A percentile compares a stretch with the other conserved stretches of the same genome.
phyloP scores from a whole-genome alignment of 2,113 vertebrate species.

The Daphoenositta chrysoptera region DNA sequence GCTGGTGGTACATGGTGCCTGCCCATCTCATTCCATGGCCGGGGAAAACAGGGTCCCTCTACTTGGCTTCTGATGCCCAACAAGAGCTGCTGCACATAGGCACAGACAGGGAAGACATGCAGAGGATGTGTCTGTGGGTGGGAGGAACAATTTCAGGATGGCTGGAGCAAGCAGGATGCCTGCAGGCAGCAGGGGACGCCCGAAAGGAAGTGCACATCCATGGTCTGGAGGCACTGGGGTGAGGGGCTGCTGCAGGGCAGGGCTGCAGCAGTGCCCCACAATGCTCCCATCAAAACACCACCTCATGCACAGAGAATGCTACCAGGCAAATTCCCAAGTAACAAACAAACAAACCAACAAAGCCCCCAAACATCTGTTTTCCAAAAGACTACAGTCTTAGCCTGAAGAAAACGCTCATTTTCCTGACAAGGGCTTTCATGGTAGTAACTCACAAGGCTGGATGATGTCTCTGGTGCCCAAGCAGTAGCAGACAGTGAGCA shows the following conservation, averaged over 20 bases:
- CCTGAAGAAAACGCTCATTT: not conserved
- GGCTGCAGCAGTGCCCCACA: fast-evolving
- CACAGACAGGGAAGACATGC: fast-evolving
- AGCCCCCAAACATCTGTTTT: not conserved
- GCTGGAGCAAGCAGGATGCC: not conserved
- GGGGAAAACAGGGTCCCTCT: not conserved
- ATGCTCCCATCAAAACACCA: not conserved
- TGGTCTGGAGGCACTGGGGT: not conserved
- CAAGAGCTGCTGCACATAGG: not conserved
- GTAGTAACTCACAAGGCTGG: not conserved
- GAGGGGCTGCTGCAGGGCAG: not conserved
- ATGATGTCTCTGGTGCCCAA: not conserved
- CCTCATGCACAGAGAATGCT: not conserved
- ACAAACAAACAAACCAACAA: not conserved
- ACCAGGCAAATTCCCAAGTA: not conserved
- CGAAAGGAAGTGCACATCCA: not conserved
- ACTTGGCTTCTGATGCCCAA: not conserved
- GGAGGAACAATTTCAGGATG: not conserved
- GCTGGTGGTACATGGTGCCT: not conserved
- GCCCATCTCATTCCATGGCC: not conserved
- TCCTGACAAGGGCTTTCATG: not conserved
- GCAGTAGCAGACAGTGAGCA: not conserved
- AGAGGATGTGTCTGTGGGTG: not conserved
- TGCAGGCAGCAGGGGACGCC: not conserved
- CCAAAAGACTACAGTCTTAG: not conserved